These are phyloP conservation scores for Nomada ruficornis DNA, from an alignment of 2,888 invertebrate genomes.

Conservation along the genomic window DNA sequence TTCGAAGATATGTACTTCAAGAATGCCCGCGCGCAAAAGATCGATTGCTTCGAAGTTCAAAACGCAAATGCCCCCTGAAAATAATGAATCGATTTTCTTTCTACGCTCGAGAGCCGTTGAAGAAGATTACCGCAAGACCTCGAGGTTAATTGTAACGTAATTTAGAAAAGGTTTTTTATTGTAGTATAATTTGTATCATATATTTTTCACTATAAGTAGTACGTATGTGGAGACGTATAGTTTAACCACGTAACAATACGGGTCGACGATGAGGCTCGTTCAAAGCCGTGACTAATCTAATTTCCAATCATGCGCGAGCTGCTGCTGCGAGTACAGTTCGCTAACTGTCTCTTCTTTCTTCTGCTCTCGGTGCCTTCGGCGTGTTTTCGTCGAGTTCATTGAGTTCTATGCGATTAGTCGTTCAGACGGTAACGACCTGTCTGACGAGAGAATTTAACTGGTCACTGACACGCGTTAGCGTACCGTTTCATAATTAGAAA, in stretches of 20 bases:
- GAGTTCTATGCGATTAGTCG: constrained; percentile 73
- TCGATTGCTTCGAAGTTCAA: too few relatives aligned
- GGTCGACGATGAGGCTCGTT: constrained; percentile 64
- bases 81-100: too few relatives aligned
- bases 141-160: background rate
- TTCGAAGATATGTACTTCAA: too few relatives aligned
- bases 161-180: background rate
- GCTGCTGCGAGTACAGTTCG: constrained; percentile 47
- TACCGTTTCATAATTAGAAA: constrained; percentile 19
- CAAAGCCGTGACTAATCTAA: constrained; percentile 79
- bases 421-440: constrained; percentile 55
- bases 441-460: constrained; percentile 69
- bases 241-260: constrained; percentile 36
- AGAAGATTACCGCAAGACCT: background rate
- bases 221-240: constrained; percentile 19
- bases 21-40: too few relatives aligned
- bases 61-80: too few relatives aligned
- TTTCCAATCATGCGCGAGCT: constrained; percentile 73
- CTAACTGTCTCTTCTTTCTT: constrained; percentile 40
- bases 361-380: constrained; percentile 30
- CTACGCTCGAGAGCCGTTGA: too few relatives aligned
- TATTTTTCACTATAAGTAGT: background rate
- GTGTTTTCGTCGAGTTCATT: constrained; percentile 70
- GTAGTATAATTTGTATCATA: too few relatives aligned
- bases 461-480: constrained; percentile 16